Conservation (phyloP, 2,888 invertebrate species). For the Eristalinus aeneus region DNA sequence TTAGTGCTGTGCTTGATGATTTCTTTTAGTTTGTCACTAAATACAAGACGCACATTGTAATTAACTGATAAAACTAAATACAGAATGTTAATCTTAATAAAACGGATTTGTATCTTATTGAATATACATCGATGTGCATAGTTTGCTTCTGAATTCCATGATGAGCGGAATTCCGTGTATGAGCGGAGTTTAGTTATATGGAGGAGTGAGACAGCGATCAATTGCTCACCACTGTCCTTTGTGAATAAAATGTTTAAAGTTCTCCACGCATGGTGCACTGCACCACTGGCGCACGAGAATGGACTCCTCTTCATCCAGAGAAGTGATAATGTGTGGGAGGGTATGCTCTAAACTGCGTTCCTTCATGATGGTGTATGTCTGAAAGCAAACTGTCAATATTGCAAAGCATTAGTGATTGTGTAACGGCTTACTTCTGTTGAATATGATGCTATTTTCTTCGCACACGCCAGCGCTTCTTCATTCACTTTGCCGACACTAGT, state of each 20-base stretch:
- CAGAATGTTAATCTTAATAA: conserved; percentile 17
- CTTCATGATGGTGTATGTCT: conserved; percentile 77
- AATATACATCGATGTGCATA: conserved; percentile 7
- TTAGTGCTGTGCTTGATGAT: conserved; percentile 4
- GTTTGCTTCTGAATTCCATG: neutral
- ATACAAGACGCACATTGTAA: conserved; percentile 21
- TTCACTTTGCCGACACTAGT: conserved; percentile 89
- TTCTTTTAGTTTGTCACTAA: neutral
- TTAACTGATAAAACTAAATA: conserved; percentile 9
- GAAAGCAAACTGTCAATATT: conserved; percentile 17
- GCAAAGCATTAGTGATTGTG: neutral
- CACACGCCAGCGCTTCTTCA: conserved; percentile 86
- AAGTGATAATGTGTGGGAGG: conserved; percentile 73
- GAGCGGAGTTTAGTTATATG: neutral
- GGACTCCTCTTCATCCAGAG: conserved; percentile 78
- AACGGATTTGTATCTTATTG: neutral
- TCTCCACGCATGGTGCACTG: conserved; percentile 77
- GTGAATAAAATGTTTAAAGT: conserved; percentile 76
- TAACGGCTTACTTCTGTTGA: conserved; percentile 85
- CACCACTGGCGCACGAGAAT: conserved; percentile 78
- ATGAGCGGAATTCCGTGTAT: conserved; percentile 5
- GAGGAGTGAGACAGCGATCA: neutral
- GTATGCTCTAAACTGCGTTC: conserved; percentile 71
- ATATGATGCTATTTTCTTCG: conserved; percentile 86
- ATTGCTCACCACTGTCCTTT: conserved; percentile 72